A percentile compares a stretch with the other conserved stretches of the same genome.
Conservation (phyloP, 2,888 invertebrate genomes). For the Acleris laterana region DNA sequence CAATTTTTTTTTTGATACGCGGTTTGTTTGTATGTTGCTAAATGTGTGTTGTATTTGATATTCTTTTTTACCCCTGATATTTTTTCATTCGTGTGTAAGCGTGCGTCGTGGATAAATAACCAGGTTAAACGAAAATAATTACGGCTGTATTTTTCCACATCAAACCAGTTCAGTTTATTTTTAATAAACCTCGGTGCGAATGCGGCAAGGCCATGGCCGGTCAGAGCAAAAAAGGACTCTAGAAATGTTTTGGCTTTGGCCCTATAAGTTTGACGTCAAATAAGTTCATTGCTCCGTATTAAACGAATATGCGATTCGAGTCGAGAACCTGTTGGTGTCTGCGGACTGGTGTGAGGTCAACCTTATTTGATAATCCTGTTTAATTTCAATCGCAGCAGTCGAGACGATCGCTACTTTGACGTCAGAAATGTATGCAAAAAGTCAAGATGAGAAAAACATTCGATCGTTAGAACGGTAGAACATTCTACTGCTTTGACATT, state of each 20-base stretch:
- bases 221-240: background rate
- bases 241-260: background rate
- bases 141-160: constrained; percentile 6
- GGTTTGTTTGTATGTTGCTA: no score
- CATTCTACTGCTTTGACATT: no score
- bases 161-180: background rate
- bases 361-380: constrained; percentile 26
- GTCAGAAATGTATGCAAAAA: constrained; percentile 17
- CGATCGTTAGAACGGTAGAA: no score
- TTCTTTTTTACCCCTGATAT: no score
- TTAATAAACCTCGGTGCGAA: background rate
- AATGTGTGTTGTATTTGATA: no score
- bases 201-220: background rate
- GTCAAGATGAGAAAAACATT: no score
- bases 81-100: no score
- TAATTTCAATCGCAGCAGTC: constrained; percentile 9
- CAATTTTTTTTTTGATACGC: no score
- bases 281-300: constrained; percentile 33
- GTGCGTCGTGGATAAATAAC: no score
- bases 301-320: constrained; percentile 19
- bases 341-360: constrained; percentile 15
- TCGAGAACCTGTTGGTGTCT: constrained; percentile 21
- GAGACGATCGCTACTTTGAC: constrained; percentile 10
- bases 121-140: no score
- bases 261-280: constrained; percentile 22